phyloP scores from a whole-genome alignment of 2,113 vertebrate genomes.

The Sphaerodactylus townsendi region DNA sequence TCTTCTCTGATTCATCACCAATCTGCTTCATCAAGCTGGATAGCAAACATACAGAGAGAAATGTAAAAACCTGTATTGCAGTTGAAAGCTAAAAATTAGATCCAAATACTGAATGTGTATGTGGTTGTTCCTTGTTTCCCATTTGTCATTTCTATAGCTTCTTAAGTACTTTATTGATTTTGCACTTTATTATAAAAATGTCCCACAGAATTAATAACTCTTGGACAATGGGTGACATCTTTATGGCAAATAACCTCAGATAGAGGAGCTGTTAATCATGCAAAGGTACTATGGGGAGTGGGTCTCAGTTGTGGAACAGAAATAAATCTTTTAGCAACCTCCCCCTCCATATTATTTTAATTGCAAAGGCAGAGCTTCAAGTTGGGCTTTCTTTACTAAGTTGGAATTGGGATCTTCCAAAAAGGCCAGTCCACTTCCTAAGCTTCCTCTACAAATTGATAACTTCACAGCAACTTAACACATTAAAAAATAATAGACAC shows the following conservation, averaged over 20 bases:
- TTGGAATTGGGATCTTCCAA: conserved; percentile 37
- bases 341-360: conserved; percentile 34
- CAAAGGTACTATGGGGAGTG: background rate
- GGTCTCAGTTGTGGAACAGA: conserved; percentile 35
- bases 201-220: conserved; percentile 55
- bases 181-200: conserved; percentile 59
- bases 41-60: background rate
- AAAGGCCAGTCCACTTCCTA: conserved; percentile 27
- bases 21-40: background rate
- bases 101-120: conserved; percentile 40
- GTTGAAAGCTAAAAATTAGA: conserved; percentile 19
- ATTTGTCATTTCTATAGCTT: conserved; percentile 45
- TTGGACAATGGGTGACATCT: conserved; percentile 42
- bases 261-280: conserved; percentile 46
- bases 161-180: conserved; percentile 48
- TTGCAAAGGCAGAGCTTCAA: rapidly evolving
- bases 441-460: conserved; percentile 46
- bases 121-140: conserved; percentile 36
- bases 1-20: background rate
- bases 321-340: conserved; percentile 35
- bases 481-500: conserved; percentile 67
- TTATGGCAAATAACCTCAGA: conserved; percentile 44
- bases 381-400: conserved; percentile 30
- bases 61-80: background rate
- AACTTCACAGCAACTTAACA: conserved; percentile 51